Conservation (phyloP, 2,888 invertebrate species). For the Nezara viridula region DNA sequence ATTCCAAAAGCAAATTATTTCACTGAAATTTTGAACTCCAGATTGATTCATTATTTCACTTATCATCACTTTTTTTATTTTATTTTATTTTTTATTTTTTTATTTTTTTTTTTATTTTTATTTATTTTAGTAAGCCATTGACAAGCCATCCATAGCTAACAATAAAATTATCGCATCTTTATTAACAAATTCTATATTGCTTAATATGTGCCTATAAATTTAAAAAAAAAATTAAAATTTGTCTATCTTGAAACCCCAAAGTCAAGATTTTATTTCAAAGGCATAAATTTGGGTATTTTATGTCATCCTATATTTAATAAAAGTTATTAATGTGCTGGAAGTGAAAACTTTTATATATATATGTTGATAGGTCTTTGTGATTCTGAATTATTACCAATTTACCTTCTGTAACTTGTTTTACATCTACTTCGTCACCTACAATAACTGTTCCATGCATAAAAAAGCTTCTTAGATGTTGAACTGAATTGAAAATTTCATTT, state of each 20-base stretch:
- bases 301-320: too few species aligned
- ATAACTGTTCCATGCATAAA: background rate
- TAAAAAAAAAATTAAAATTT: background rate
- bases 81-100: too few species aligned
- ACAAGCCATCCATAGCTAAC: background rate
- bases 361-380: background rate
- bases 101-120: too few species aligned
- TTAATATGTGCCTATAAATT: background rate
- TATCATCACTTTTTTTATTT: too few species aligned
- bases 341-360: too few species aligned
- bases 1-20: background rate
- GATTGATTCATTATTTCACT: background rate
- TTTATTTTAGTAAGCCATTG: background rate
- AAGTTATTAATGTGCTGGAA: too few species aligned
- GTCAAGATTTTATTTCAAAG: too few species aligned
- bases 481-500: background rate
- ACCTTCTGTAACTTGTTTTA: background rate
- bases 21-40: background rate
- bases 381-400: background rate
- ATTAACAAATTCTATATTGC: background rate
- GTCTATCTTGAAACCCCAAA: background rate
- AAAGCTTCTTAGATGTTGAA: background rate
- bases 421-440: background rate
- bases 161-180: slow-evolving; percentile 26
- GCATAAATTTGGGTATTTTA: too few species aligned